These are phyloP conservation scores for Calameuta filiformis DNA, from an alignment of 2,888 invertebrate species.

Conservation along the genomic window DNA sequence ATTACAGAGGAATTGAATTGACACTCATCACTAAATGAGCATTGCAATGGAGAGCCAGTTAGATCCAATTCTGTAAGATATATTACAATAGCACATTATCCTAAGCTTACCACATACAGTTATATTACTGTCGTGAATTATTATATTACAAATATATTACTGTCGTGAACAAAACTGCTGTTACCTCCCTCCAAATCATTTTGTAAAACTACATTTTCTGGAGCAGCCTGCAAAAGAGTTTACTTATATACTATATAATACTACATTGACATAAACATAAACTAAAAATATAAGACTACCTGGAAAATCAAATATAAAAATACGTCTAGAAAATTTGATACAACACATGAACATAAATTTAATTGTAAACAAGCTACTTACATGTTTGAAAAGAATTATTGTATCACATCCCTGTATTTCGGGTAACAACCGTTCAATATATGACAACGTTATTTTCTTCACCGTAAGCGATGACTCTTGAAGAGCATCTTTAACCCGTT, in stretches of 20 bases:
- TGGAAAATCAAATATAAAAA: not conserved
- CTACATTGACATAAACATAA: not conserved
- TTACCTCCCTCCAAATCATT: not conserved
- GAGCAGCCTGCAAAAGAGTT: not conserved
- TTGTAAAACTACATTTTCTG: not conserved
- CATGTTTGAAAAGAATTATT: not conserved
- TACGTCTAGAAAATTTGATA: not conserved
- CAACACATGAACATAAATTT: not conserved
- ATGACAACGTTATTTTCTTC: not conserved
- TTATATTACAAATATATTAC: no score
- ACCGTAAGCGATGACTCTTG: not conserved
- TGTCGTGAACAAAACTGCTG: not conserved
- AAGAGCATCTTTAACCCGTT: not conserved
- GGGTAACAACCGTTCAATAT: not conserved
- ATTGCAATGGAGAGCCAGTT: slow-evolving; percentile 48
- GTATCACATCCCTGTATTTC: not conserved
- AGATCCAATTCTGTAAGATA: slow-evolving; percentile 33
- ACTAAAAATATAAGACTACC: not conserved
- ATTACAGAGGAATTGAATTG: slow-evolving; percentile 37
- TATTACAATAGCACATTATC: not conserved
- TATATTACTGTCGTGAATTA: not conserved
- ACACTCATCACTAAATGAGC: slow-evolving; percentile 37
- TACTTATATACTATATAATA: not conserved
- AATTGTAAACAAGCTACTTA: not conserved
- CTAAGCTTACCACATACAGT: not conserved